These are phyloP conservation scores for Sebastes hopkinsi DNA, from an alignment of 2,797 vertebrate species.

Conservation along the genomic window DNA sequence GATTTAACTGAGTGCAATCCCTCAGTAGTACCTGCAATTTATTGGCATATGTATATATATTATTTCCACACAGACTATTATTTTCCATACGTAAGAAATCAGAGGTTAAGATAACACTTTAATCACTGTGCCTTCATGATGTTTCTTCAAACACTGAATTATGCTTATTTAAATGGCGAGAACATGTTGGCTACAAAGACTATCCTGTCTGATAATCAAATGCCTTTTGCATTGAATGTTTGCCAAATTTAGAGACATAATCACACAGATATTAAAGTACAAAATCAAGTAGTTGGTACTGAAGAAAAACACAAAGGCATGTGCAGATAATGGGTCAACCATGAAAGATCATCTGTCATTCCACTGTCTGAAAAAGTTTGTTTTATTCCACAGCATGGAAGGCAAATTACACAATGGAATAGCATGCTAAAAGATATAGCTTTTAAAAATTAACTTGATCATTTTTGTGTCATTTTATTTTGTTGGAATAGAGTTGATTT, in stretches of 20 bases:
- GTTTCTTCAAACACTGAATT: slow-evolving; percentile 86
- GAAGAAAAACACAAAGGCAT: slow-evolving; percentile 71
- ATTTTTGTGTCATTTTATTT: slow-evolving; percentile 86
- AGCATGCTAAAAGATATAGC: slow-evolving; percentile 92
- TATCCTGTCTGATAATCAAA: slow-evolving; percentile 82
- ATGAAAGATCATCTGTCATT: slow-evolving; percentile 59
- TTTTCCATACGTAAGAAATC: slow-evolving; percentile 77
- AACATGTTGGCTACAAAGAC: slow-evolving; percentile 71
- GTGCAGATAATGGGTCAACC: slow-evolving; percentile 63
- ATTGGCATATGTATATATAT: slow-evolving; percentile 66
- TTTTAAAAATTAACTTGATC: slow-evolving; percentile 81
- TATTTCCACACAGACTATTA: slow-evolving; percentile 75
- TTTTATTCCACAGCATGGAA: slow-evolving; percentile 91
- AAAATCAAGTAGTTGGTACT: slow-evolving; percentile 43
- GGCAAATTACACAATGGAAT: slow-evolving; percentile 91
- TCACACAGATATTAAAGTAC: slow-evolving; percentile 34
- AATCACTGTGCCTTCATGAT: slow-evolving; percentile 97
- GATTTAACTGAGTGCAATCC: slow-evolving; percentile 74
- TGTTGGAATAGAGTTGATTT: slow-evolving; percentile 86
- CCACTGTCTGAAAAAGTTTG: slow-evolving; percentile 68
- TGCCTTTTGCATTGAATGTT: slow-evolving; percentile 89
- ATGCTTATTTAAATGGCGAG: slow-evolving; percentile 86
- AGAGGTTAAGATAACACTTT: slow-evolving; percentile 90
- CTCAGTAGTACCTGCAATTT: slow-evolving; percentile 76
- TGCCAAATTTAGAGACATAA: slow-evolving; percentile 85